Conservation (phyloP, 2,113 vertebrate species). For the Leucosticte australis region DNA sequence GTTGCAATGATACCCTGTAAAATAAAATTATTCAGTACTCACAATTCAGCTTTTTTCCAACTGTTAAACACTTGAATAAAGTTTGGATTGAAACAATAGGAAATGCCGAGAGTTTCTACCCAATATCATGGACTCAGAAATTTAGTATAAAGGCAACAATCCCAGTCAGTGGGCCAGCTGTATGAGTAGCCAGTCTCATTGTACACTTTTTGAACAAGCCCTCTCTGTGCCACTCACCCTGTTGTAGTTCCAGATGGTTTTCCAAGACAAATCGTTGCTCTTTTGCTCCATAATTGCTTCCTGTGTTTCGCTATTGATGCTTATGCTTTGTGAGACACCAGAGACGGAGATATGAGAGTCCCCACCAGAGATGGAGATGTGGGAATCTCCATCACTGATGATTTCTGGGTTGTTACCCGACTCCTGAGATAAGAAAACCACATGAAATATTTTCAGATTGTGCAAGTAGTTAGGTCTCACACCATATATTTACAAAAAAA, state of each 20-base stretch:
- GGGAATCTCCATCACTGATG: background rate
- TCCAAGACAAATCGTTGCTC: conserved; percentile 36
- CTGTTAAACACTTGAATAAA: background rate
- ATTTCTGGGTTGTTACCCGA: background rate
- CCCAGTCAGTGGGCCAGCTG: rapidly evolving
- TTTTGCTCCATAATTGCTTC: conserved; percentile 17
- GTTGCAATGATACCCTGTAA: background rate
- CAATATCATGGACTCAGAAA: rapidly evolving
- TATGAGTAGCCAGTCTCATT: rapidly evolving
- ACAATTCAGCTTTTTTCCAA: background rate
- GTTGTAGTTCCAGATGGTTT: conserved; percentile 29
- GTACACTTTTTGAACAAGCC: rapidly evolving
- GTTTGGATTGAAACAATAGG: background rate
- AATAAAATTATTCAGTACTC: background rate
- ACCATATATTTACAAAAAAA: rapidly evolving
- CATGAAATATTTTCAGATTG: rapidly evolving
- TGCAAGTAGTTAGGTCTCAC: rapidly evolving
- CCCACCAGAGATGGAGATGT: background rate
- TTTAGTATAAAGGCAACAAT: too few species aligned
- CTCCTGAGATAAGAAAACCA: background rate
- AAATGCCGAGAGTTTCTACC: rapidly evolving
- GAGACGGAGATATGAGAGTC: background rate
- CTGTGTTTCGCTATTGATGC: background rate
- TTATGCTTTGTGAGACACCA: background rate
- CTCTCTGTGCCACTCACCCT: background rate